Conservation (phyloP, 2,797 vertebrate genomes). For the Amphiprion clarkii region DNA sequence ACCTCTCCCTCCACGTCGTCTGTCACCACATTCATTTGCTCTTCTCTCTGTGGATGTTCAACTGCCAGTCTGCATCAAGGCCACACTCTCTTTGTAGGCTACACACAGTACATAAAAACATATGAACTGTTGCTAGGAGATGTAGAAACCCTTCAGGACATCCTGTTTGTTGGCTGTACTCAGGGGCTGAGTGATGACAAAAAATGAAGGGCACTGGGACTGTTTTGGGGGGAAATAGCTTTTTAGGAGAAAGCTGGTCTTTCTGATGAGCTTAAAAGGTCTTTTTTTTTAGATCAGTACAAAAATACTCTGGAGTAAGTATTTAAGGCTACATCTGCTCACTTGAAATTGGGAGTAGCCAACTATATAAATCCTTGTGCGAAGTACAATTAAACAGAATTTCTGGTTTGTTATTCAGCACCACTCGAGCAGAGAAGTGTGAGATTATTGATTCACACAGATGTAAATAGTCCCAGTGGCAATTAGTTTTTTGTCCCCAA, state of each 20-base stretch:
- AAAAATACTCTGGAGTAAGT: too few species aligned
- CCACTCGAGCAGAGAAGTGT: not conserved
- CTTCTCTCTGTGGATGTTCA: not conserved
- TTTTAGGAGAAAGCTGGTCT: not conserved
- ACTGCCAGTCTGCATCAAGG: not conserved
- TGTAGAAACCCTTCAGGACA: not conserved
- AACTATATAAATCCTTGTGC: not conserved
- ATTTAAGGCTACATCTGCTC: too few species aligned
- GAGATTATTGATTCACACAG: slow-evolving; percentile 38
- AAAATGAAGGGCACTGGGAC: not conserved
- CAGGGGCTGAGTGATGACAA: not conserved
- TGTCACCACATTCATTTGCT: not conserved
- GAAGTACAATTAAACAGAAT: not conserved
- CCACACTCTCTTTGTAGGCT: not conserved
- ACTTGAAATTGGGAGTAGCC: not conserved
- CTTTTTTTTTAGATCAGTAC: not conserved
- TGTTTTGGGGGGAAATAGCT: not conserved
- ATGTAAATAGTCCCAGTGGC: slow-evolving; percentile 24
- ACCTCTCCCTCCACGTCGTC: slow-evolving; percentile 13
- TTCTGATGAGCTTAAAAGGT: not conserved
- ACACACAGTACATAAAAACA: not conserved
- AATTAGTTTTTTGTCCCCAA: slow-evolving; percentile 19
- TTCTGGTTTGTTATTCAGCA: slow-evolving; percentile 3
- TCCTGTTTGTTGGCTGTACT: not conserved
- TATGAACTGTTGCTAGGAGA: not conserved